Evolutionary conservation across 2,888 invertebrate species (phyloP).

Genomic region (Pseudococcus viburni): DNA sequence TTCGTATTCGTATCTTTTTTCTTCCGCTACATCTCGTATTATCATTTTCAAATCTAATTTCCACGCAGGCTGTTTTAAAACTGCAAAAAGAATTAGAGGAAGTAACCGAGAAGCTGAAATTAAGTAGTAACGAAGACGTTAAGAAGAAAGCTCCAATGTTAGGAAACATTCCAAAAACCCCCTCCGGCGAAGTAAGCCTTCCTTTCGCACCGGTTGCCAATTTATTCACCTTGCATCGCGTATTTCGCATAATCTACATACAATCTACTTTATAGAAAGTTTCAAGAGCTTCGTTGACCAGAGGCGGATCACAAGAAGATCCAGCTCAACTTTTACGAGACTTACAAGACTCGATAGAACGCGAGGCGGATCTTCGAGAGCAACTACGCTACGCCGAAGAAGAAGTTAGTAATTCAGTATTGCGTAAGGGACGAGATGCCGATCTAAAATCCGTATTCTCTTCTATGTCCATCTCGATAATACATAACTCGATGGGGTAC

Average conservation of each 20-base stretch:
- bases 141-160: slow-evolving; percentile 77
- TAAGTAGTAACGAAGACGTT: slow-evolving; percentile 69
- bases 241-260: background rate
- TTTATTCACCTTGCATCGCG: slow-evolving; percentile 18
- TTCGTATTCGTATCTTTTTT: slow-evolving; percentile 69
- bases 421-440: slow-evolving; percentile 8
- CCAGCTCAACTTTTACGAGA: slow-evolving; percentile 87
- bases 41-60: slow-evolving; percentile 5
- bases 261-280: slow-evolving; percentile 74
- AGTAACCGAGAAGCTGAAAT: slow-evolving; percentile 76
- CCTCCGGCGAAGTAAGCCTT: slow-evolving; percentile 76
- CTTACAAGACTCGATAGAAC: slow-evolving; percentile 90
- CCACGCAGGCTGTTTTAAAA: slow-evolving; percentile 73
- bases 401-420: slow-evolving; percentile 76
- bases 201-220: background rate
- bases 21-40: background rate
- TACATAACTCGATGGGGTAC: slow-evolving; percentile 50
- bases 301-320: slow-evolving; percentile 86
- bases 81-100: slow-evolving; percentile 82
- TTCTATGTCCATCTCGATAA: slow-evolving; percentile 38
- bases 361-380: slow-evolving; percentile 93
- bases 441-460: slow-evolving; percentile 43
- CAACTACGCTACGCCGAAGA: slow-evolving; percentile 94
- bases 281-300: slow-evolving; percentile 81
- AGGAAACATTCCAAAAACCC: slow-evolving; percentile 75